Percentiles rank a stretch among this genome's conserved stretches.
Conservation (phyloP, 35 echinoderm and acorn worm species). For the Heliocidaris tuberculata region DNA sequence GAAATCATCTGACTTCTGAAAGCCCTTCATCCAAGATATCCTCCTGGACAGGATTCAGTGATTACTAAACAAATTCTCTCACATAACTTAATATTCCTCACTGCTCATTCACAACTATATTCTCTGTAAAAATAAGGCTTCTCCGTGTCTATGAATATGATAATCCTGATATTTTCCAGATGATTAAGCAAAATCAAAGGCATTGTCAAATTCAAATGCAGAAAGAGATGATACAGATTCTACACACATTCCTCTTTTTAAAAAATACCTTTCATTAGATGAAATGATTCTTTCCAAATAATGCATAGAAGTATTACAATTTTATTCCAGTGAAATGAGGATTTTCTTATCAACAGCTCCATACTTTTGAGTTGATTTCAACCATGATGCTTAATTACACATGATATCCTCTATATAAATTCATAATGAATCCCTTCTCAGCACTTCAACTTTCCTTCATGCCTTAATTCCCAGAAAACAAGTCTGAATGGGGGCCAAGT, state of each 20-base stretch:
- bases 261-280: not conserved
- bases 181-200: too few species aligned
- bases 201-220: not conserved
- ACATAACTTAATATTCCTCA: not conserved
- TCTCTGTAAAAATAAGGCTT: not conserved
- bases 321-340: not conserved
- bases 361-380: not conserved
- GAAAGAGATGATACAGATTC: not conserved
- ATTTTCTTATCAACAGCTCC: not conserved
- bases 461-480: not conserved
- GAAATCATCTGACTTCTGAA: not conserved
- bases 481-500: not conserved
- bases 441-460: not conserved
- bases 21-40: not conserved
- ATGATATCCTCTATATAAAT: too few species aligned
- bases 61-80: not conserved
- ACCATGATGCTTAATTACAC: not conserved
- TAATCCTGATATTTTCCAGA: not conserved
- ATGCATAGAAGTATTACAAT: not conserved
- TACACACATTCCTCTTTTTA: not conserved
- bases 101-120: not conserved
- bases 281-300: not conserved
- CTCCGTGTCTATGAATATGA: not conserved
- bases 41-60: not conserved
- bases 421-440: not conserved